Evolutionary conservation across 2,888 invertebrate genomes (phyloP).

Genomic region (Actias luna): DNA sequence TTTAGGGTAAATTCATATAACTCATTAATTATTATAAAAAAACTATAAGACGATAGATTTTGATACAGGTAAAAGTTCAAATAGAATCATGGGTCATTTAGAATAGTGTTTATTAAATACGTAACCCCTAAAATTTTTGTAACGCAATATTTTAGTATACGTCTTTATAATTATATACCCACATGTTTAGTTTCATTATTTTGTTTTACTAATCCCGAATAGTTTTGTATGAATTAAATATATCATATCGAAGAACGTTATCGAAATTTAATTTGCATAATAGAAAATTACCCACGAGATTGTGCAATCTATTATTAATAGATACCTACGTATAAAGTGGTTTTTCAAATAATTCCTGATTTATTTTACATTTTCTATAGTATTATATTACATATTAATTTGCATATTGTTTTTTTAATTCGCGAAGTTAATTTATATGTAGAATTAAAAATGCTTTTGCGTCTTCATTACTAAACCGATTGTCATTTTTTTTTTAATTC

Average conservation of each 20-base stretch:
- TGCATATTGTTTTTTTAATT: background rate
- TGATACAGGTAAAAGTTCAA: no score
- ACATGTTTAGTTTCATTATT: background rate
- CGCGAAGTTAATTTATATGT: background rate
- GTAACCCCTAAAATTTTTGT: no score
- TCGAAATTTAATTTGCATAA: slow-evolving; percentile 3
- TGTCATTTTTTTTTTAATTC: no score
- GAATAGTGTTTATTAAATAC: no score
- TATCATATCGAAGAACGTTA: background rate
- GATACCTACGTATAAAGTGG: background rate
- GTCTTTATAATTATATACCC: background rate
- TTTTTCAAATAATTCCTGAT: background rate
- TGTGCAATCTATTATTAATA: background rate
- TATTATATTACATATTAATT: background rate
- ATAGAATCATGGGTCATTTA: no score
- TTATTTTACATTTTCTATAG: background rate
- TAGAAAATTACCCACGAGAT: background rate
- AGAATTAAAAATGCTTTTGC: no score
- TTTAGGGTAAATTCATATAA: no score
- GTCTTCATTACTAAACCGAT: no score
- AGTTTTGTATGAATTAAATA: background rate
- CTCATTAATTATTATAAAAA: no score
- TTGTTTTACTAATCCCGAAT: background rate
- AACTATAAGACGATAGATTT: no score
- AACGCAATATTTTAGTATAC: no score